These are phyloP conservation scores for Sapayoa aenigma DNA, from an alignment of 2,113 vertebrate species.

Conservation along the genomic window DNA sequence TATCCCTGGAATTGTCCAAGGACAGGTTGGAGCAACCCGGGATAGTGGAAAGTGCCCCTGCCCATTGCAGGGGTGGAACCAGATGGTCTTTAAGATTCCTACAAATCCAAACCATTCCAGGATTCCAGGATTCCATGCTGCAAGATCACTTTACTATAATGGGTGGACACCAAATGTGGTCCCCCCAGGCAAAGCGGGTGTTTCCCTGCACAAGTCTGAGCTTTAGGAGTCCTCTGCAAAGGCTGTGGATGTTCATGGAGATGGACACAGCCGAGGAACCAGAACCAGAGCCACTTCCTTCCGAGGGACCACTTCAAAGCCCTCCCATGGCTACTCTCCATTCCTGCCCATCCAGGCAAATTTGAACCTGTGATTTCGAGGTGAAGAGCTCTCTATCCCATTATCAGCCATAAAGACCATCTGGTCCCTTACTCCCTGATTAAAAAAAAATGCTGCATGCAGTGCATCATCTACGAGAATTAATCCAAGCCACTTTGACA, in stretches of 20 bases:
- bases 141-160: fast-evolving
- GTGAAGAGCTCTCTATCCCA: conserved; percentile 24
- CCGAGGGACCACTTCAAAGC: neutral
- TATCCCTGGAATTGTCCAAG: neutral
- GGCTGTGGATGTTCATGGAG: fast-evolving
- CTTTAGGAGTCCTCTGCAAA: neutral
- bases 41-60: neutral
- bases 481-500: neutral
- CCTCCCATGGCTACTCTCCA: neutral
- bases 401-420: conserved; percentile 10
- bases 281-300: neutral
- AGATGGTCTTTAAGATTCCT: neutral
- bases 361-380: neutral
- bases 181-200: neutral
- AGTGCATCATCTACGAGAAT: neutral
- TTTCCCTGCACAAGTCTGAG: neutral
- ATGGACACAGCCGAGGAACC: neutral
- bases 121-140: neutral
- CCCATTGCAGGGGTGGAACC: neutral
- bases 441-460: neutral
- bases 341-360: neutral
- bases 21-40: neutral
- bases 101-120: neutral
- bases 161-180: neutral
- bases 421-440: neutral